Evolutionary conservation across 1,140 invertebrate species (phyloP).

Genomic region (Liolophura sinensis): DNA sequence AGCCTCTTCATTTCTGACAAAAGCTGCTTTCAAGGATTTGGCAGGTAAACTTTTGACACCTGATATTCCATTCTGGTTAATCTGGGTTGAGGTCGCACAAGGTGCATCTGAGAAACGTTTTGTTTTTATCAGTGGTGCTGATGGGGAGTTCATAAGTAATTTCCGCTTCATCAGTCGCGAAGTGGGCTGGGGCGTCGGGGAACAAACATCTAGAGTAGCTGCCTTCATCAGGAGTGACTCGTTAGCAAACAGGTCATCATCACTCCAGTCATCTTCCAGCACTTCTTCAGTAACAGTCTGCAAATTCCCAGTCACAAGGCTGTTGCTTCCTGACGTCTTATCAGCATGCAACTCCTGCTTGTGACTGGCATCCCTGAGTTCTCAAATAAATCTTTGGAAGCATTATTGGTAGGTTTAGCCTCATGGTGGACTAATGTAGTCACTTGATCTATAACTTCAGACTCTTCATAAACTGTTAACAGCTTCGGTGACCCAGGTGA

Average conservation of each 20-base stretch:
- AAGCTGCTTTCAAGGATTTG: too few species aligned
- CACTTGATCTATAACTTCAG: too few species aligned
- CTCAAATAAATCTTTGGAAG: too few species aligned
- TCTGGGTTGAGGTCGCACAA: background rate
- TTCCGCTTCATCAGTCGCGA: conserved; percentile 1
- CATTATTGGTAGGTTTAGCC: too few species aligned
- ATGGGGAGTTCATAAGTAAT: background rate
- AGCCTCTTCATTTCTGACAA: too few species aligned
- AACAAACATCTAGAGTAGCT: conserved; percentile 4
- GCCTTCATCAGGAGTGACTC: conserved; percentile 30
- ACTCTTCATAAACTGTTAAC: too few species aligned
- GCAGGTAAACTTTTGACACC: conserved; percentile 11
- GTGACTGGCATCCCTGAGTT: too few species aligned
- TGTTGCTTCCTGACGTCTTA: too few species aligned
- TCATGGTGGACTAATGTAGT: too few species aligned
- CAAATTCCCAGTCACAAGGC: too few species aligned
- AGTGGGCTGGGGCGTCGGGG: background rate
- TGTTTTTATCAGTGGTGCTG: background rate
- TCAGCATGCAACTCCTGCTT: too few species aligned
- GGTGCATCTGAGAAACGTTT: background rate
- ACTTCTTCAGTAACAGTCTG: background rate
- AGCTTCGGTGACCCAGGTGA: too few species aligned
- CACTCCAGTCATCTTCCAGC: conserved; percentile 25
- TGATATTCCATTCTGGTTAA: conserved; percentile 6
- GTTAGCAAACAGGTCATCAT: conserved; percentile 31